A percentile compares a stretch with the other conserved stretches of the same genome.
phyloP scores from a whole-genome alignment of 2,888 invertebrate species.

The Ctenicera cuprea region DNA sequence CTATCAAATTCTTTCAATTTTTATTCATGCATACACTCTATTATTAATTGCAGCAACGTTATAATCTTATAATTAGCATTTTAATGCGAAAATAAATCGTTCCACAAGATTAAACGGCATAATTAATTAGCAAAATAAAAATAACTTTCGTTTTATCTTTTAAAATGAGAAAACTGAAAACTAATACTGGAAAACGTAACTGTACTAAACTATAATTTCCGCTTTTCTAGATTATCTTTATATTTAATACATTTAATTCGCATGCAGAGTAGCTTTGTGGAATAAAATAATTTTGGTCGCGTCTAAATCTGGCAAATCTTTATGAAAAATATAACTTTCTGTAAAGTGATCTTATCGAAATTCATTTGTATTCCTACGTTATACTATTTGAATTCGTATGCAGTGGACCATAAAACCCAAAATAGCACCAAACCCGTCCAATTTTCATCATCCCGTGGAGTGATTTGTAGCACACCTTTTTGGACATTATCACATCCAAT shows the following conservation, averaged over 20 bases:
- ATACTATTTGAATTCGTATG: neutral
- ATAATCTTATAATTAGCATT: constrained; percentile 43
- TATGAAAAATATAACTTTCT: constrained; percentile 12
- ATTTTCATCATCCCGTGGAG: constrained; percentile 28
- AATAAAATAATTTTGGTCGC: neutral
- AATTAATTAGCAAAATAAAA: constrained; percentile 24
- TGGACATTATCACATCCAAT: constrained; percentile 31
- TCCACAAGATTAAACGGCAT: constrained; percentile 14
- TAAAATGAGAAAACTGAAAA: neutral
- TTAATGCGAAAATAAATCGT: constrained; percentile 39
- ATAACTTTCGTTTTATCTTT: neutral
- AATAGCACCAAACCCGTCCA: constrained; percentile 8
- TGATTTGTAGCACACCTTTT: constrained; percentile 39
- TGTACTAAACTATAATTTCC: neutral
- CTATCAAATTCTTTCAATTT: constrained; percentile 34
- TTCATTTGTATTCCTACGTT: constrained; percentile 8
- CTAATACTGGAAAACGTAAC: too few relatives aligned
- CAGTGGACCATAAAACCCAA: neutral
- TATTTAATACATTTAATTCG: neutral
- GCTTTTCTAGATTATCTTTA: neutral
- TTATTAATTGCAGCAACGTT: constrained; percentile 31
- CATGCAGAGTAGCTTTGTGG: neutral
- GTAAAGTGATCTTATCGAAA: constrained; percentile 7
- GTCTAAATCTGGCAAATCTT: neutral
- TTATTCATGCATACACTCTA: constrained; percentile 25